Evolutionary conservation across 2,797 vertebrate genomes (phyloP).

Genomic region (Sitta carolinensis): DNA sequence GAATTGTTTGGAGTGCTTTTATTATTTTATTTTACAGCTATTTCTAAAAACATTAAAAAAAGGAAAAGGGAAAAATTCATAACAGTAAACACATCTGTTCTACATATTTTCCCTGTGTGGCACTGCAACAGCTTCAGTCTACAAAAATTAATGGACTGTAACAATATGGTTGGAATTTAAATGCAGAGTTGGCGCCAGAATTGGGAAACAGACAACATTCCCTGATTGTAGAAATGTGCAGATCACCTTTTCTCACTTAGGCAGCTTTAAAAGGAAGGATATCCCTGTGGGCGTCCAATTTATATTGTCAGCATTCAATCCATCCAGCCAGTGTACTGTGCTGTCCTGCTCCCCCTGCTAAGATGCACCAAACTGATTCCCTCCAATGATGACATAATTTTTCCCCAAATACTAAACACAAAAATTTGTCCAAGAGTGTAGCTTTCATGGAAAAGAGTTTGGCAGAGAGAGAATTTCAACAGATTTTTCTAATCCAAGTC

Average conservation of each 20-base stretch:
- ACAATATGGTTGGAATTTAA: conserved; percentile 46
- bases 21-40: conserved; percentile 41
- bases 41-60: background rate
- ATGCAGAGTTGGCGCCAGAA: background rate
- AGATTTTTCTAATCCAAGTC: background rate
- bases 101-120: conserved; percentile 58
- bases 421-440: background rate
- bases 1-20: conserved; percentile 23
- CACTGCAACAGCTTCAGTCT: conserved; percentile 20
- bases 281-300: background rate
- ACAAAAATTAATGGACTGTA: conserved; percentile 48
- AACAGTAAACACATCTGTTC: conserved; percentile 46
- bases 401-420: background rate
- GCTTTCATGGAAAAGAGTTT: background rate
- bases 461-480: background rate
- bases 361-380: background rate
- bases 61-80: background rate
- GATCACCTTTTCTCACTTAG: conserved; percentile 21
- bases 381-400: background rate
- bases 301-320: background rate
- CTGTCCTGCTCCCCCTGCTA: background rate
- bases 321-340: background rate
- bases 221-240: background rate
- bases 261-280: background rate
- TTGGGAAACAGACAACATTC: background rate